These are phyloP conservation scores for Coecobrya sp. DNA, from an alignment of 2,888 invertebrate species.

Conservation along the genomic window DNA sequence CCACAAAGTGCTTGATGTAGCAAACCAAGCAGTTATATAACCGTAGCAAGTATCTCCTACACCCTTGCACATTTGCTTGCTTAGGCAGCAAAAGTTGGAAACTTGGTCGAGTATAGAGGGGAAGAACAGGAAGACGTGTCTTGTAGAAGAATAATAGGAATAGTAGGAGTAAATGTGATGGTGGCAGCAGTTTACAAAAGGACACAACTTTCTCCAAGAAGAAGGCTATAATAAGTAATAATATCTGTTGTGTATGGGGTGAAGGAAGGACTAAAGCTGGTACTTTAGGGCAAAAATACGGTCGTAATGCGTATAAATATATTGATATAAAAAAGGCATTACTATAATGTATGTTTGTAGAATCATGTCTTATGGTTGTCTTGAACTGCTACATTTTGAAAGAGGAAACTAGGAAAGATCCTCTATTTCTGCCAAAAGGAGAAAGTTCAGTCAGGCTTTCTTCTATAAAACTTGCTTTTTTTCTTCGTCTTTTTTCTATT, in stretches of 20 bases:
- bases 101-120: neutral
- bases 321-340: neutral
- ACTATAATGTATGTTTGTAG: constrained; percentile 12
- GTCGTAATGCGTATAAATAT: neutral
- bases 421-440: constrained; percentile 51
- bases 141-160: neutral
- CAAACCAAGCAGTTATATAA: neutral
- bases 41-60: neutral
- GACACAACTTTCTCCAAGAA: constrained; percentile 33
- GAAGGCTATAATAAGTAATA: constrained; percentile 44
- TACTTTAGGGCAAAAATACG: constrained; percentile 21
- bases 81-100: constrained; percentile 28
- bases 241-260: constrained; percentile 13
- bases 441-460: constrained; percentile 60
- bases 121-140: neutral
- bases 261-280: neutral
- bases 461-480: constrained; percentile 58
- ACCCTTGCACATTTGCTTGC: constrained; percentile 18
- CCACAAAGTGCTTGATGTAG: neutral
- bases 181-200: constrained; percentile 3
- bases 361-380: constrained; percentile 36
- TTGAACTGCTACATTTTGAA: constrained; percentile 39
- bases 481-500: constrained; percentile 19
- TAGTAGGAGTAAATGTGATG: neutral
- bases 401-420: neutral